These are phyloP conservation scores for Tipula lateralis DNA, from an alignment of 2,888 invertebrate genomes.

Conservation along the genomic window DNA sequence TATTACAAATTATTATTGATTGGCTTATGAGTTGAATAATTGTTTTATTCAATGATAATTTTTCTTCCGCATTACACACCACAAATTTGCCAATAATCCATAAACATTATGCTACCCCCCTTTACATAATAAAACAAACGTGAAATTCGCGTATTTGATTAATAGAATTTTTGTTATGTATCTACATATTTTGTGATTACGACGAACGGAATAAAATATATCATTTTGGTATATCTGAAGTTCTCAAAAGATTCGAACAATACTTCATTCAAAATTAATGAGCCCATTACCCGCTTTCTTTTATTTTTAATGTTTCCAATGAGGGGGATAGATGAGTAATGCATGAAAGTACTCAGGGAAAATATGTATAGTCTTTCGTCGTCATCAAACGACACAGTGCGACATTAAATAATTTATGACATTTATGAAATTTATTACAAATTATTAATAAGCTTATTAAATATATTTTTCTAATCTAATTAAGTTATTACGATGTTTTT, in stretches of 20 bases:
- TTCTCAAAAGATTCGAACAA: neutral
- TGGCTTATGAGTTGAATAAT: neutral
- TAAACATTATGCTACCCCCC: neutral
- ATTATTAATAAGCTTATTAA: constrained; percentile 15
- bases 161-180: neutral
- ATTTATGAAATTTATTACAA: neutral
- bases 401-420: neutral
- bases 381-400: neutral
- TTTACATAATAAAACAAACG: neutral
- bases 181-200: neutral
- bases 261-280: neutral
- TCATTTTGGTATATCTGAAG: neutral
- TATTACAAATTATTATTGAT: neutral
- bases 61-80: neutral
- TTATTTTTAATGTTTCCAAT: neutral
- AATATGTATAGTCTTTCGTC: neutral
- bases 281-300: neutral
- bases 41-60: neutral
- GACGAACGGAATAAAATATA: neutral
- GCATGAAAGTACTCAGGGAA: neutral
- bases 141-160: neutral
- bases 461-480: neutral
- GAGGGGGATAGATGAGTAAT: neutral
- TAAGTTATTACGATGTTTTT: neutral
- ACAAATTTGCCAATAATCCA: neutral